These are phyloP conservation scores for Diabrotica undecimpunctata DNA, from an alignment of 1,140 invertebrate genomes.

Conservation along the genomic window DNA sequence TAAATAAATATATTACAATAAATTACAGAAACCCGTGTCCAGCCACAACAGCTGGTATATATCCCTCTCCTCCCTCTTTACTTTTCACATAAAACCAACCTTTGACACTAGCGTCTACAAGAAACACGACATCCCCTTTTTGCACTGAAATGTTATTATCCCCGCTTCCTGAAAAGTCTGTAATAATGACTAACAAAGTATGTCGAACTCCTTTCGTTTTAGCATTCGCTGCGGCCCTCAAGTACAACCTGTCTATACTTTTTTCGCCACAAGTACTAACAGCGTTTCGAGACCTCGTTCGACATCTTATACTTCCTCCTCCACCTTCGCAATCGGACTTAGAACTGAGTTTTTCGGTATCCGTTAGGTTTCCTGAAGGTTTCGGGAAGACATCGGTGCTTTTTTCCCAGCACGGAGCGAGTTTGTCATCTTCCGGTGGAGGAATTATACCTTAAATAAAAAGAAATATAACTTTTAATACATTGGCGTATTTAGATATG, in stretches of 20 bases:
- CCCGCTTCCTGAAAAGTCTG: constrained; percentile 57
- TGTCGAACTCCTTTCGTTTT: constrained; percentile 52
- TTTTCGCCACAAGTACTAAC: constrained; percentile 57
- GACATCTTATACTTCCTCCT: constrained; percentile 31
- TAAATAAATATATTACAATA: too few species aligned
- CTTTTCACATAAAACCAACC: constrained; percentile 70
- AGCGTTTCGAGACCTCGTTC: constrained; percentile 47
- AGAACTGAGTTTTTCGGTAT: constrained; percentile 61
- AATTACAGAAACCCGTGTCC: constrained; percentile 63
- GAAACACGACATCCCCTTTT: constrained; percentile 69
- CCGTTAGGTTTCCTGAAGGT: constrained; percentile 69
- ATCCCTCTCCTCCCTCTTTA: constrained; percentile 65
- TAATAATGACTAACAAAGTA: constrained; percentile 64
- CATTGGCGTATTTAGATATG: too few species aligned
- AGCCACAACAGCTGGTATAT: constrained; percentile 71
- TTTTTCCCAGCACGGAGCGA: constrained; percentile 66
- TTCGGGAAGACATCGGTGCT: constrained; percentile 73
- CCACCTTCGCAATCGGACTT: constrained; percentile 50
- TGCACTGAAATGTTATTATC: constrained; percentile 56
- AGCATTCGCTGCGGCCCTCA: constrained; percentile 54
- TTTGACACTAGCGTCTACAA: constrained; percentile 53
- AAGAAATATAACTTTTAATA: too few species aligned
- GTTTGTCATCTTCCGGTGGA: constrained; percentile 33
- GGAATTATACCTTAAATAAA: constrained; percentile 40
- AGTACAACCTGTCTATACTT: constrained; percentile 66